Conservation (phyloP, 2,113 vertebrate species). For the Colaptes auratus region DNA sequence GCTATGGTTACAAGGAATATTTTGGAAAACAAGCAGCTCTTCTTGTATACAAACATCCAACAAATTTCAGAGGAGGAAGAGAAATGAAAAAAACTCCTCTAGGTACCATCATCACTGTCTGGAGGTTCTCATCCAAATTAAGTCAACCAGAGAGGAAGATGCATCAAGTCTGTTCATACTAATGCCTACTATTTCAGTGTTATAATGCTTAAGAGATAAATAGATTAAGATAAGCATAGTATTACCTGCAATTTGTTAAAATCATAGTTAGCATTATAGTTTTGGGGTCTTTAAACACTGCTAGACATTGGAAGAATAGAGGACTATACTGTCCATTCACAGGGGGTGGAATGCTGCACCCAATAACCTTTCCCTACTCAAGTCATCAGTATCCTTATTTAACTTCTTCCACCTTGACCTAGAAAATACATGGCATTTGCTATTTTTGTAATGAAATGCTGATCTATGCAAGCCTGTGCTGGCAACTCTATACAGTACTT, state of each 20-base stretch:
- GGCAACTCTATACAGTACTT: background rate
- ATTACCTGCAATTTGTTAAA: background rate
- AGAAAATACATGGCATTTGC: constrained; percentile 38
- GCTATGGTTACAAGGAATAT: background rate
- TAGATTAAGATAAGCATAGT: background rate
- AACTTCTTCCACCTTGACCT: constrained; percentile 59
- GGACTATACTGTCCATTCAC: background rate
- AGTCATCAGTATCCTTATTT: background rate
- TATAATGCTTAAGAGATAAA: background rate
- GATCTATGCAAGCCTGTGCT: constrained; percentile 43
- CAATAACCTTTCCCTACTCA: background rate
- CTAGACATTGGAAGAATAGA: background rate
- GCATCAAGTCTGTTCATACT: background rate
- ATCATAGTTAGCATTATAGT: background rate
- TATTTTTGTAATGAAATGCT: constrained; percentile 65
- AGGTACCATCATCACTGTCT: background rate
- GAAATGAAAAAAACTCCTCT: background rate
- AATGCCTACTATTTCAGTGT: background rate
- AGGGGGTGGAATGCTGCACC: background rate
- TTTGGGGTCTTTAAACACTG: background rate
- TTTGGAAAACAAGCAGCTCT: background rate
- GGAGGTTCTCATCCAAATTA: background rate
- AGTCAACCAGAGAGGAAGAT: background rate
- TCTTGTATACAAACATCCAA: background rate
- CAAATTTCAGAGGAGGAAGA: background rate